phyloP scores from a whole-genome alignment of 1,140 invertebrate genomes.

The Daktulosphaira vitifoliae region DNA sequence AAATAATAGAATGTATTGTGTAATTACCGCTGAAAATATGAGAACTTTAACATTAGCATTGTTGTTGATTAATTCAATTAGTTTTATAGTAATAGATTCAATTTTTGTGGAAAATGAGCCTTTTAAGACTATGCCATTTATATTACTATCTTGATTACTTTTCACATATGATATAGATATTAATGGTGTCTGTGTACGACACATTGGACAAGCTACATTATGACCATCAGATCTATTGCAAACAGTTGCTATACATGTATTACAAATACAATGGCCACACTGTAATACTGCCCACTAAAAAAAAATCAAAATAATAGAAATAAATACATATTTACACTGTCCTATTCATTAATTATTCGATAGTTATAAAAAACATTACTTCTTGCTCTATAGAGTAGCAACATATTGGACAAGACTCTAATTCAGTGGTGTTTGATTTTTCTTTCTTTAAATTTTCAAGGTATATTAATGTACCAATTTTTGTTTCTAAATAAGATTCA shows the following conservation, averaged over 20 bases:
- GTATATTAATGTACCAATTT: constrained; percentile 44
- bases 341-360: not conserved
- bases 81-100: constrained; percentile 52
- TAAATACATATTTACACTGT: not conserved
- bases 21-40: constrained; percentile 59
- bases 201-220: constrained; percentile 53
- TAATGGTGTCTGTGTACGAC: constrained; percentile 50
- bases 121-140: constrained; percentile 38
- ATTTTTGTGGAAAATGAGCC: constrained; percentile 67
- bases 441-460: constrained; percentile 44
- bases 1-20: not conserved
- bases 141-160: constrained; percentile 41
- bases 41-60: constrained; percentile 57
- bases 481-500: constrained; percentile 43
- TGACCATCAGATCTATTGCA: constrained; percentile 33
- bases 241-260: constrained; percentile 51
- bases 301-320: constrained; percentile 19
- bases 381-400: constrained; percentile 41
- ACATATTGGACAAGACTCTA: constrained; percentile 61
- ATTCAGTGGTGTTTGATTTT: constrained; percentile 39
- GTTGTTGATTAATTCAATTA: constrained; percentile 50
- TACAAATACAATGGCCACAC: constrained; percentile 61
- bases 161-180: constrained; percentile 55
- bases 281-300: constrained; percentile 56
- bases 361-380: constrained; percentile 4